Percentiles rank a stretch among this genome's conserved stretches.
These are phyloP conservation scores for Diarsia rubi DNA, from an alignment of 2,888 invertebrate genomes.

Conservation along the genomic window DNA sequence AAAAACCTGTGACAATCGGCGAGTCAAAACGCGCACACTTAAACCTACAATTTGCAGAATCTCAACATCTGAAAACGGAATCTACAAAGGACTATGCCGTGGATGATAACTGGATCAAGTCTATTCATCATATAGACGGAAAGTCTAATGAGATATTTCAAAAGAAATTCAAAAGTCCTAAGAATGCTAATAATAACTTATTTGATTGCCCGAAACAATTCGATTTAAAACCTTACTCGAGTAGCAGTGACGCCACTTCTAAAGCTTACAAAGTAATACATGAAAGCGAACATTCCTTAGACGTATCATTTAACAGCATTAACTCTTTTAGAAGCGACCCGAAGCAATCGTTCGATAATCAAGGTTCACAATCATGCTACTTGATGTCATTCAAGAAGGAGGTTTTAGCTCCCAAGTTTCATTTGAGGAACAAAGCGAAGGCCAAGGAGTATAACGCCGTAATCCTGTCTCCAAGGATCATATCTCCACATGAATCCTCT, in stretches of 20 bases:
- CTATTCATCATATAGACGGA: slow-evolving; percentile 43
- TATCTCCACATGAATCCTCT: slow-evolving; percentile 40
- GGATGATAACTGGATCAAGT: slow-evolving; percentile 66
- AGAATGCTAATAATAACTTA: slow-evolving; percentile 13
- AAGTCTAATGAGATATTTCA: slow-evolving; percentile 65
- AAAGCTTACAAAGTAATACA: slow-evolving; percentile 70
- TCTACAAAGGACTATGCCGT: slow-evolving; percentile 21
- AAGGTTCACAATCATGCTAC: slow-evolving; percentile 76
- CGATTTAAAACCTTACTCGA: slow-evolving; percentile 73
- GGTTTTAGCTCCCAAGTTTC: slow-evolving; percentile 59
- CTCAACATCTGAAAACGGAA: slow-evolving; percentile 46
- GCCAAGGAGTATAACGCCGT: slow-evolving; percentile 63
- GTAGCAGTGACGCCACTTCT: slow-evolving; percentile 76
- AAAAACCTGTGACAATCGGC: slow-evolving; percentile 68
- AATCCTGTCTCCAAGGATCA: slow-evolving; percentile 40
- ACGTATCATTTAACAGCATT: slow-evolving; percentile 70
- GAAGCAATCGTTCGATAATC: slow-evolving; percentile 61
- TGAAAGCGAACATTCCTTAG: slow-evolving; percentile 71
- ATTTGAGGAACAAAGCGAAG: slow-evolving; percentile 67
- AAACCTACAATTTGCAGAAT: slow-evolving; percentile 72
- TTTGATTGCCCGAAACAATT: slow-evolving; percentile 57
- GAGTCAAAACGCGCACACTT: slow-evolving; percentile 70
- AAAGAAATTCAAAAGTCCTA: slow-evolving; percentile 25
- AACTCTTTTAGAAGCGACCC: slow-evolving; percentile 62
- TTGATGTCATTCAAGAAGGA: slow-evolving; percentile 77